Conservation (phyloP, 1,140 invertebrate species). For the Chymomyza costata region DNA sequence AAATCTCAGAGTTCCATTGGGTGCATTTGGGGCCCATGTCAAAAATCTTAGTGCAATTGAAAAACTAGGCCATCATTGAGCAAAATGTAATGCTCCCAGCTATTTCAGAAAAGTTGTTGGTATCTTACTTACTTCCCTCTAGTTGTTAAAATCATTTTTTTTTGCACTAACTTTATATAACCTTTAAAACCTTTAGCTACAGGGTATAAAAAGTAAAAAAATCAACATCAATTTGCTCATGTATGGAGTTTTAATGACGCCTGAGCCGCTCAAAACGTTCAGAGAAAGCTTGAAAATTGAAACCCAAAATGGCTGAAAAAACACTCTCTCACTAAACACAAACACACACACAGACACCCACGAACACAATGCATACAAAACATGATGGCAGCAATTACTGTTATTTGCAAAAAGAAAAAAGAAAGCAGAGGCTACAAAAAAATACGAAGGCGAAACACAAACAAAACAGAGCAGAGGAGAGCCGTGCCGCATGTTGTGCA, state of each 20-base stretch:
- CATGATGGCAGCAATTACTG: slow-evolving; percentile 43
- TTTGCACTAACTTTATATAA: too few species aligned
- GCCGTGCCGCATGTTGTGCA: slow-evolving; percentile 7
- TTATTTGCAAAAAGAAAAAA: slow-evolving; percentile 34
- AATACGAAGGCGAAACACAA: slow-evolving; percentile 1
- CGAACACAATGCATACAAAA: slow-evolving; percentile 8
- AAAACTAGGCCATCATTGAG: too few species aligned
- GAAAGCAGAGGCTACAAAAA: slow-evolving; percentile 12
- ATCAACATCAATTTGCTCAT: slow-evolving; percentile 27
- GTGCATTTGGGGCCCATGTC: too few species aligned
- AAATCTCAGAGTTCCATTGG: too few species aligned
- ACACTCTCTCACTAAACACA: background rate
- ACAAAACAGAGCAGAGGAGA: slow-evolving; percentile 29
- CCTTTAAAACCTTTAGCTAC: too few species aligned
- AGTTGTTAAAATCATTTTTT: too few species aligned
- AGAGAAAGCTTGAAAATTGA: background rate
- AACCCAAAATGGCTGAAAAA: slow-evolving; percentile 16
- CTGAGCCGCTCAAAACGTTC: background rate
- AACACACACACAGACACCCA: too few species aligned
- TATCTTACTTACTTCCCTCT: too few species aligned
- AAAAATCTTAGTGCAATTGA: too few species aligned
- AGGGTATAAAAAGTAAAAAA: too few species aligned
- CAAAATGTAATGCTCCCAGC: too few species aligned
- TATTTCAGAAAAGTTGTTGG: too few species aligned
- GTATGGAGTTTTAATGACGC: slow-evolving; percentile 14